These are phyloP conservation scores for Miichthys miiuy DNA, from an alignment of 2,797 vertebrate genomes.

Conservation along the genomic window DNA sequence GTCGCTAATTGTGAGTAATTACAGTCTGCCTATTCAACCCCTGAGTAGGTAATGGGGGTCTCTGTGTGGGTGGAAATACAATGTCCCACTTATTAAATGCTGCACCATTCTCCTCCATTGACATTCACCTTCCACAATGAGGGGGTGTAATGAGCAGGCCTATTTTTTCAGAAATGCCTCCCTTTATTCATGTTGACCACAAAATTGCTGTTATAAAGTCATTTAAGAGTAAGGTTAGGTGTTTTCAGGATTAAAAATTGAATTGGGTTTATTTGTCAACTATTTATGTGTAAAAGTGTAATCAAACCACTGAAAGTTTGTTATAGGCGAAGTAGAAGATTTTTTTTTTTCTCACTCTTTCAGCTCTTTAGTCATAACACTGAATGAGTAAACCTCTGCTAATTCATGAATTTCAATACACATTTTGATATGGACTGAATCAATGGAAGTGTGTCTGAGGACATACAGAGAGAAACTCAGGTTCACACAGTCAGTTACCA, in stretches of 20 bases:
- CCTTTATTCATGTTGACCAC: constrained; percentile 9
- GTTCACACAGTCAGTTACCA: too few relatives aligned
- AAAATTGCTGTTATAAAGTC: constrained; percentile 13
- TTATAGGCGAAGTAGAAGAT: too few relatives aligned
- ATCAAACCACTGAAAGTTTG: constrained; percentile 1
- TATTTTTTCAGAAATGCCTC: constrained; percentile 32
- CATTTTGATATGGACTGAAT: too few relatives aligned
- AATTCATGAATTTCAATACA: too few relatives aligned
- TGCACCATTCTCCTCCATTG: constrained; percentile 63
- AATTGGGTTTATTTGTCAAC: background rate
- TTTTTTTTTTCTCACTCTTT: too few relatives aligned
- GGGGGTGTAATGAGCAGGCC: constrained; percentile 59
- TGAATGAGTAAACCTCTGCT: too few relatives aligned
- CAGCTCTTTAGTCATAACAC: too few relatives aligned
- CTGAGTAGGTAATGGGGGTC: constrained; percentile 53
- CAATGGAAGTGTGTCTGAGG: too few relatives aligned
- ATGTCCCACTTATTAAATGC: constrained; percentile 67
- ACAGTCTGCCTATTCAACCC: constrained; percentile 44
- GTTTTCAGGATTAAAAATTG: constrained; percentile 1
- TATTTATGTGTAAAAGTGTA: background rate
- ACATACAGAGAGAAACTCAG: too few relatives aligned
- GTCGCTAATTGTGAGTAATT: constrained; percentile 75
- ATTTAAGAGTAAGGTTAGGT: background rate
- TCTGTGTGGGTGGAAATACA: constrained; percentile 66
- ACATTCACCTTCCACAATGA: constrained; percentile 64